These are phyloP conservation scores for Plagodis dolabraria DNA, from an alignment of 2,888 invertebrate species.

Conservation along the genomic window DNA sequence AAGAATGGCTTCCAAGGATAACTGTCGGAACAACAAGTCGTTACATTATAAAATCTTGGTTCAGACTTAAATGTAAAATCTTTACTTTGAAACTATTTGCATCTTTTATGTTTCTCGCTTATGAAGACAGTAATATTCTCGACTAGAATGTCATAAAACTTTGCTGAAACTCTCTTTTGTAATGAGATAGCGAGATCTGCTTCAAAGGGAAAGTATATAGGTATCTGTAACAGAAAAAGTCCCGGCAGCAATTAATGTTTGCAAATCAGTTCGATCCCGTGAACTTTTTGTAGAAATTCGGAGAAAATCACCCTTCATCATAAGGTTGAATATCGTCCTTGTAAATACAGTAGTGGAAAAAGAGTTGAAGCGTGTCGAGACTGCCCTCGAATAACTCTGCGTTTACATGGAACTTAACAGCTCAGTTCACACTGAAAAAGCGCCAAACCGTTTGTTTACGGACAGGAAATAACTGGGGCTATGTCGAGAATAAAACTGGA, in stretches of 20 bases:
- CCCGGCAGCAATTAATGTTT: constrained; percentile 5
- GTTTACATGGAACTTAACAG: constrained; percentile 36
- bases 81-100: constrained; percentile 18
- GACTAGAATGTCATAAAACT: constrained; percentile 12
- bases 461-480: constrained; percentile 44
- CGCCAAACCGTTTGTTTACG: constrained; percentile 40
- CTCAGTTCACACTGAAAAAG: constrained; percentile 37
- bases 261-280: constrained; percentile 9
- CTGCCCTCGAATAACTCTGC: constrained; percentile 34
- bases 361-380: constrained; percentile 37
- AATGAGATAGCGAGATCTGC: constrained; percentile 19
- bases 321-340: constrained; percentile 18
- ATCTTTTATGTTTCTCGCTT: constrained; percentile 14
- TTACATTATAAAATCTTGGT: constrained; percentile 5
- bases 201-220: constrained; percentile 10
- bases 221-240: constrained; percentile 6
- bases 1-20: too few relatives aligned
- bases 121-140: constrained; percentile 7
- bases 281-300: constrained; percentile 6
- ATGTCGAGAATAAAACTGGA: constrained; percentile 34
- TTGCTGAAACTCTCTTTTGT: constrained; percentile 13
- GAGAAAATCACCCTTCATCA: constrained; percentile 2
- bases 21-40: not conserved
- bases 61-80: constrained; percentile 14
- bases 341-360: constrained; percentile 39